Base-by-base conservation (phyloP, 2,797 vertebrate genomes). In the Pseudochirops corinnae region DNA sequence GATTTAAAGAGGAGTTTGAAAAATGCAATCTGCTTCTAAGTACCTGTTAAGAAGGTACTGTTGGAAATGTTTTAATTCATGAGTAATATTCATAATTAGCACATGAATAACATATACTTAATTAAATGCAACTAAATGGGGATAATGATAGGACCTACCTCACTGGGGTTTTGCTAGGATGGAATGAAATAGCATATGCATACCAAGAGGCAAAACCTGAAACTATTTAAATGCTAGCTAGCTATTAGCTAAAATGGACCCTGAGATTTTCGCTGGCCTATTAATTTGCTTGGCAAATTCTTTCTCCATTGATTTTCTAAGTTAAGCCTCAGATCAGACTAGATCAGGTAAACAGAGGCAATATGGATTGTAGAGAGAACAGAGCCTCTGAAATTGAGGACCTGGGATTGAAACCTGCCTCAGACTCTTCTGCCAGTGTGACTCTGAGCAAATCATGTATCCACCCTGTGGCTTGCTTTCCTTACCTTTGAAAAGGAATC, bases 261-360 rank as follows among this genome's bases (percentile, higher is more conserved):
- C 28, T 53, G 5, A 93, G 95, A 52, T 90, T 91, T 90, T 94
- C 87, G 95, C 57, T 95, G 55, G 10, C 67, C 94, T 96, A 55
- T 96, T 92, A 58, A 90, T 55, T 67, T 90, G n/a, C 21, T 53
- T 55, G 82, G 50, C 82, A 94, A 67, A 92, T 94, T 93, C 56
- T 1, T 92, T 50, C 74, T 50, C 3, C 21, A 46, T 87, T 50
- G 21, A 10, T 87, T 26, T 87, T 87, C 21, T 24, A 87, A 26
- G 74, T 6, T 24, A 87, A 46, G 9, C 74, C 11, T 46, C 39
- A 87, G 3, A 50, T 50, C 6, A 24, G 24, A 46, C 21, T 24
- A 46, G 21, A 46, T 24, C 21, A 82, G 24, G 74, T 87, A 46
- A 46, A 46, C 26, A 39, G 74, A 33, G 24, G 21, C 74, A 87